Evolutionary conservation across 2,797 vertebrate species (phyloP).

Genomic region (Leptodactylus fallax): DNA sequence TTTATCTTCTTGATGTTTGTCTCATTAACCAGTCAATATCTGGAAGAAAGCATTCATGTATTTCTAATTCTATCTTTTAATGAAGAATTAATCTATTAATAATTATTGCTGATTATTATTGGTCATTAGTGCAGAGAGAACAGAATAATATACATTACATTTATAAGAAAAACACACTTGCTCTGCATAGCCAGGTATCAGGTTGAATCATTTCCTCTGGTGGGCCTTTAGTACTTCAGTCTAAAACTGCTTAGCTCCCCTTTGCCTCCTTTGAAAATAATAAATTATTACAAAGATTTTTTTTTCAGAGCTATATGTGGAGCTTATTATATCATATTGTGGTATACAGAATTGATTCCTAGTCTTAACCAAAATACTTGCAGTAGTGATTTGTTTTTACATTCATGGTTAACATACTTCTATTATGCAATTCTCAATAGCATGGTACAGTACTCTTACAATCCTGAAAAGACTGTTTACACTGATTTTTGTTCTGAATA

Average conservation of each 20-base stretch:
- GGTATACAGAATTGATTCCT: neutral
- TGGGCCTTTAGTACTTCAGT: neutral
- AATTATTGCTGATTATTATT: too few relatives aligned
- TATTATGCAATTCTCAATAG: neutral
- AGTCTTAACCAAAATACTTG: neutral
- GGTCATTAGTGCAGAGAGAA: too few relatives aligned
- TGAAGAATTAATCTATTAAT: too few relatives aligned
- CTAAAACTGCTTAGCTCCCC: too few relatives aligned
- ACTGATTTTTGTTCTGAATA: constrained; percentile 55
- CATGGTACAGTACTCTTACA: constrained; percentile 20
- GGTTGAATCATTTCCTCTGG: too few relatives aligned
- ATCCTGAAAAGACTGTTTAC: constrained; percentile 2
- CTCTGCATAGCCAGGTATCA: too few relatives aligned
- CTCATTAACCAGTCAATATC: too few relatives aligned
- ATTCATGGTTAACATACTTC: neutral
- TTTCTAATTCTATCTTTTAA: too few relatives aligned
- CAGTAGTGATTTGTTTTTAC: neutral
- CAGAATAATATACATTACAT: too few relatives aligned
- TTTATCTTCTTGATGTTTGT: too few relatives aligned
- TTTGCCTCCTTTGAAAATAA: neutral
- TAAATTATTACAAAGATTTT: neutral
- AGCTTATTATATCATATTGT: neutral
- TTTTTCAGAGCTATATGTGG: neutral
- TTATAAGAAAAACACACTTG: too few relatives aligned
- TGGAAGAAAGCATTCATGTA: too few relatives aligned